These are phyloP conservation scores for Drosophila lutescens DNA, from an alignment of 2,888 invertebrate species.

Conservation along the genomic window DNA sequence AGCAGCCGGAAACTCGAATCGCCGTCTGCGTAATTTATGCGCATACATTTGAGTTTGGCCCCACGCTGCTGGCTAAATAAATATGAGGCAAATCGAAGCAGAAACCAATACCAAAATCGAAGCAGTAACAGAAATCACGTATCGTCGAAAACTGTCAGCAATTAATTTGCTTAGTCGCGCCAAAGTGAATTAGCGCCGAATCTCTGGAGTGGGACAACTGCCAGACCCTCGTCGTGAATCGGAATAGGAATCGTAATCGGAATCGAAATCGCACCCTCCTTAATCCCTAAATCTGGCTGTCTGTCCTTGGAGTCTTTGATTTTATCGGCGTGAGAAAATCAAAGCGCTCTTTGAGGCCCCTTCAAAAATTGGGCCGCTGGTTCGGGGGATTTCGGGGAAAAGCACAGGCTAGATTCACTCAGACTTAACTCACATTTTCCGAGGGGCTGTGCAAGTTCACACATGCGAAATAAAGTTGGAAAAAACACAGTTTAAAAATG, in stretches of 20 bases:
- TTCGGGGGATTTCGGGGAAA: not conserved
- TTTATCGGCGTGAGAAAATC: constrained; percentile 55
- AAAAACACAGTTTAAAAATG: no score
- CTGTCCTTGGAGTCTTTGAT: constrained; percentile 51
- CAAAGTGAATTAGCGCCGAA: constrained; percentile 70
- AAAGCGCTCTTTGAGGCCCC: constrained; percentile 56
- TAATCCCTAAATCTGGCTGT: constrained; percentile 22
- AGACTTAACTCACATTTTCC: not conserved
- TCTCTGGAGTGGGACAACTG: constrained; percentile 46
- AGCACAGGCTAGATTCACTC: not conserved
- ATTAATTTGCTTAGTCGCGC: constrained; percentile 73
- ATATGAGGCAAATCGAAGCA: constrained; percentile 29
- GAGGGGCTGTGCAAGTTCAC: not conserved
- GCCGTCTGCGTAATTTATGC: constrained; percentile 66
- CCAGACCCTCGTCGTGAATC: constrained; percentile 15
- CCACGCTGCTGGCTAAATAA: not conserved
- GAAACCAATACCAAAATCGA: no score
- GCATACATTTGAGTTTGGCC: constrained; percentile 56
- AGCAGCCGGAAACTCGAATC: constrained; percentile 22
- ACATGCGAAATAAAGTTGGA: no score
- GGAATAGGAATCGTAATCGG: not conserved
- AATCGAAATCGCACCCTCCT: not conserved
- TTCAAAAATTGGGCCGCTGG: not conserved
- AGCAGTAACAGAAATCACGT: constrained; percentile 36
- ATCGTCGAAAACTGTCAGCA: constrained; percentile 62